Evolutionary conservation across 2,888 invertebrate genomes (phyloP).

Genomic region (Drosophila neonasuta): DNA sequence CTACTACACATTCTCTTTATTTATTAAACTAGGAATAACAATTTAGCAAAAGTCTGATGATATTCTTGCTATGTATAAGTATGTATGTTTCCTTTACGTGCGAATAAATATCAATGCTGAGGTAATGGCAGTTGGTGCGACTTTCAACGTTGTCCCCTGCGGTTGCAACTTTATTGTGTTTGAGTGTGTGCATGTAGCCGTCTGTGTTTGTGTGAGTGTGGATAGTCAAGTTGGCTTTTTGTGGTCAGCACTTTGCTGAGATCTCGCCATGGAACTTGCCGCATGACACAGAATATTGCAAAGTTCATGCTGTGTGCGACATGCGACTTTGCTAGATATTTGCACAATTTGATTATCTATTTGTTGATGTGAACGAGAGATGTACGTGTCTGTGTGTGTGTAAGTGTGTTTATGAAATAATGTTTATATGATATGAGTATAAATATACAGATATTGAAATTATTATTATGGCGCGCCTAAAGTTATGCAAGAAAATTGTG

Average conservation of each 20-base stretch:
- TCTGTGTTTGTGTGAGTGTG: neutral
- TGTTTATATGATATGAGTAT: conserved; percentile 56
- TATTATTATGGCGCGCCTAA: conserved; percentile 24
- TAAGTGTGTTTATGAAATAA: conserved; percentile 36
- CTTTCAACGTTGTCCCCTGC: conserved; percentile 59
- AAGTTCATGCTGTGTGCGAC: conserved; percentile 47
- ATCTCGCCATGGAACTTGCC: conserved; percentile 30
- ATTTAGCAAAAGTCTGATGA: neutral
- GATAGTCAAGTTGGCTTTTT: conserved; percentile 49
- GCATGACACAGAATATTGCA: conserved; percentile 52
- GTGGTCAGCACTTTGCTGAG: conserved; percentile 39
- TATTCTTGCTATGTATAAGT: neutral
- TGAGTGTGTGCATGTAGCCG: conserved; percentile 8
- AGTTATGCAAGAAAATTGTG: conserved; percentile 28
- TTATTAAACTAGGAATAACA: neutral
- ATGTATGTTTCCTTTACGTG: neutral
- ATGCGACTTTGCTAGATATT: conserved; percentile 58
- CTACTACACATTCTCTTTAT: too few relatives aligned
- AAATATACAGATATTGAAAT: conserved; percentile 48
- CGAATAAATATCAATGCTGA: conserved; percentile 12
- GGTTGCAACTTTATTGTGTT: conserved; percentile 37
- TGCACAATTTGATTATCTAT: conserved; percentile 67
- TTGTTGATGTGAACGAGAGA: conserved; percentile 35
- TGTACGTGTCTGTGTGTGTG: conserved; percentile 19
- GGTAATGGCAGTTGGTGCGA: conserved; percentile 25